Evolutionary conservation across 2,888 invertebrate species (phyloP).

Genomic region (Drosophila yooni): DNA sequence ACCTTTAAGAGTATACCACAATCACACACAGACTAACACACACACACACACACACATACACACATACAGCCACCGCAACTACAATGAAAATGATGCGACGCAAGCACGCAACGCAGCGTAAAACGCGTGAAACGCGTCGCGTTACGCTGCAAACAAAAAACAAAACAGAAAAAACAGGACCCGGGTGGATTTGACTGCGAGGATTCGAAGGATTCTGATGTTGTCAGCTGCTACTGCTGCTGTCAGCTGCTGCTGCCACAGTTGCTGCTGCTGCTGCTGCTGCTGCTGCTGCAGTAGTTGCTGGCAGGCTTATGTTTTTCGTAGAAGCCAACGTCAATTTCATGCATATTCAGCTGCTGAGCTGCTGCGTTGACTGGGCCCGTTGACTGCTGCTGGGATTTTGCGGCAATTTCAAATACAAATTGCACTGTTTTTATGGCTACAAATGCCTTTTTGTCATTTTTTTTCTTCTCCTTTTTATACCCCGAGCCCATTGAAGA

Average conservation of each 20-base stretch:
- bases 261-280: slow-evolving; percentile 18
- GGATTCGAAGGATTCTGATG: slow-evolving; percentile 31
- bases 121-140: slow-evolving; percentile 44
- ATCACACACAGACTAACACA: slow-evolving; percentile 2
- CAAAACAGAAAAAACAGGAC: slow-evolving; percentile 37
- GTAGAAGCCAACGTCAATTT: slow-evolving; percentile 66
- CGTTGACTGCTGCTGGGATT: slow-evolving; percentile 72
- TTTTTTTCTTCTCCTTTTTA: slow-evolving; percentile 23
- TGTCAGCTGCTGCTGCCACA: slow-evolving; percentile 9
- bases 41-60: slow-evolving; percentile 3
- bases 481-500: background rate
- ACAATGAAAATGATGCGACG: slow-evolving; percentile 44
- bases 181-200: slow-evolving; percentile 63
- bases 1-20: slow-evolving; percentile 55
- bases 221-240: slow-evolving; percentile 36
- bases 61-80: slow-evolving; percentile 18
- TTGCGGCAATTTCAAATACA: slow-evolving; percentile 82
- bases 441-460: slow-evolving; percentile 70
- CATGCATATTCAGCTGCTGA: slow-evolving; percentile 71
- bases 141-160: slow-evolving; percentile 34
- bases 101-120: slow-evolving; percentile 51
- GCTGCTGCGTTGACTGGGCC: slow-evolving; percentile 53
- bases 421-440: slow-evolving; percentile 80
- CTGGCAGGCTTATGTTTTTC: slow-evolving; percentile 60
- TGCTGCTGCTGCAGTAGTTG: slow-evolving; percentile 42